Evolutionary conservation across 2,888 invertebrate species (phyloP), one percentile per base, ranked within the genome.

Genomic region (Hipparchia semele): DNA sequence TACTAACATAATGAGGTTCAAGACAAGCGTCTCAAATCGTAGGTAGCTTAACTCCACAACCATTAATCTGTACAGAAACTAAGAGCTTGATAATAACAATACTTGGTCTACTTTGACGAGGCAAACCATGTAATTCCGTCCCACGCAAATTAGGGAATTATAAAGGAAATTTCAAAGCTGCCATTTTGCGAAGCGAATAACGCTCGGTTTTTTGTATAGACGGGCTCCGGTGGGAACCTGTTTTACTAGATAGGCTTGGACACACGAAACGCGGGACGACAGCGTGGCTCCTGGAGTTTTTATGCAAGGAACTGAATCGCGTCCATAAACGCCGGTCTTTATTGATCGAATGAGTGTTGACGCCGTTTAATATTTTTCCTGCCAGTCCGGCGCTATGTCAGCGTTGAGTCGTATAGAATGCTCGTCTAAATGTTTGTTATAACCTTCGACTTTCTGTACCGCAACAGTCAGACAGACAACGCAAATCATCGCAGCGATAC

Each of bases 131-230:
- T 75, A 73, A 77, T 76, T 73, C 60, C 64, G 67, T 74, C 78
- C 78, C 73, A 80, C 79, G 76, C 75, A 74, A 75, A 79, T 79
- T 77, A 75, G 72, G 70, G 65, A 76, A 71, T 72, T 68, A 61
- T 74, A 75, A 77, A 73, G 72, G 74, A 72, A 71, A 78, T 69
- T 79, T 77, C 78, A 75, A 70, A 74, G 76, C 77, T 65, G 78
- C 80, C 80, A 79, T 81, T 80, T 81, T 78, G 79, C 75, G 60
- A 66, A 74, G 70, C 75, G 73, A 72, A 74, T 75, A 73, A 73
- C 71, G 73, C 65, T 53, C 66, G 75, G 68, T 78, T 78, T 80
- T 78, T 78, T 74, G 74, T 73, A 68, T 72, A 68, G 62, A 69
- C 70, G 66, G 70, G 67, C 71, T 73, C 64, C 39, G 59, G 65